Base-by-base conservation (phyloP, 2,797 vertebrate genomes). In the Mallotus villosus region DNA sequence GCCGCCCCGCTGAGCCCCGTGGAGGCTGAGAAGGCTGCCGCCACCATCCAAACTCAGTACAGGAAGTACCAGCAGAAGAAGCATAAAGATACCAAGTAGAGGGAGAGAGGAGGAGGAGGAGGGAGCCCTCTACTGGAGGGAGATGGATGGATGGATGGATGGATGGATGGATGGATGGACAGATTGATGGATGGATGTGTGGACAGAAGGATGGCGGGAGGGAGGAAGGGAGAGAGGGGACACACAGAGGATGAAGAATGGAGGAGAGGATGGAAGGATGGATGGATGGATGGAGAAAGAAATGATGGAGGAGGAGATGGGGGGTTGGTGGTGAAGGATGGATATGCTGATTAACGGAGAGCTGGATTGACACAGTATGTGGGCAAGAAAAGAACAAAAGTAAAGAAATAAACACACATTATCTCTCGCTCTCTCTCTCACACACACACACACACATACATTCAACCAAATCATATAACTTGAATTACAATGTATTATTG, bases 61-160 rank as follows among this genome's bases (percentile, higher is more conserved):
- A 91, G 93, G 76, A 95, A 93, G 74, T 94, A 95, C 77, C 95
- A 95, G 78, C 92, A 94, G 83, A 94, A 93, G 87, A 95, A 95
- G 78, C 90, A 93, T 0, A 91, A 89, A 84, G 90, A 90, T 16
- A 57, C 19, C 68, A 89, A 92, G 51, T 89, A 90, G 80, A 70
- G 41, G 65, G n/a, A 58, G 5, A 61, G 41, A 29, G 55, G 49
- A 19, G 24, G 6, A 1, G 19, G 8, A 6, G 53, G 46, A 17
- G 41, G 22, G 57, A 24, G 41, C 29, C 51, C 17, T n/a, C 51
- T 53, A 53, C 17, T 53, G 16, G 51, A 53, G 16, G 17, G 51
- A 53, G 51, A 5, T 17, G 6, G 17, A 51, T 14, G 14, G 3
- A 16, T 53, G 17, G 8, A 1, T 3, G 16, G 37, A 2, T 19